Evolutionary conservation across 2,888 invertebrate genomes (phyloP).

Genomic region (Macroteleia sp.): DNA sequence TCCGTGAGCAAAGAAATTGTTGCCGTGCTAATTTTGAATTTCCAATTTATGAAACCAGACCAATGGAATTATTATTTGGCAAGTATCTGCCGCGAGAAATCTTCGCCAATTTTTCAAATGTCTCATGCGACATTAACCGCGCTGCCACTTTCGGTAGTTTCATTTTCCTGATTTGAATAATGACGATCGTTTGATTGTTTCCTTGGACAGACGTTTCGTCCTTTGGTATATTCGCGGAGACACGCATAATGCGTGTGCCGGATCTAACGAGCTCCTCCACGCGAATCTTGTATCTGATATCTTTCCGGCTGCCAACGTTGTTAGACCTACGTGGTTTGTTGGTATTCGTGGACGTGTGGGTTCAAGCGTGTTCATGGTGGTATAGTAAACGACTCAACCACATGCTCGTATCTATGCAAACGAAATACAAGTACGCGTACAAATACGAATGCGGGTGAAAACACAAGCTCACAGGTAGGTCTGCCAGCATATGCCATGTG

Average conservation of each 20-base stretch:
- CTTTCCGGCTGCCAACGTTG: constrained; percentile 36
- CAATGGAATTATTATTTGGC: too few relatives aligned
- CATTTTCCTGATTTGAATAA: constrained; percentile 28
- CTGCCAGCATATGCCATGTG: constrained; percentile 18
- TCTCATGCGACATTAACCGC: constrained; percentile 8
- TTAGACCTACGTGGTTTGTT: constrained; percentile 21
- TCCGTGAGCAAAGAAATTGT: too few relatives aligned
- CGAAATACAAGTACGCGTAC: background rate
- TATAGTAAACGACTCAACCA: too few relatives aligned
- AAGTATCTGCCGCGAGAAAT: too few relatives aligned
- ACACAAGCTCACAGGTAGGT: background rate
- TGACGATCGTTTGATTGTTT: constrained; percentile 29
- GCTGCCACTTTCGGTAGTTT: background rate
- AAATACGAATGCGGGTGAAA: background rate
- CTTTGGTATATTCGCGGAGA: constrained; percentile 72
- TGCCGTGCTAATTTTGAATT: too few relatives aligned
- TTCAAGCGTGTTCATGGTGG: background rate
- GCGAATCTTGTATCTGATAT: constrained; percentile 75
- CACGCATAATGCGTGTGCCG: constrained; percentile 81
- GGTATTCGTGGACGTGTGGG: background rate
- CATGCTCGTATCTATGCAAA: too few relatives aligned
- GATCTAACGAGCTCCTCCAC: constrained; percentile 79
- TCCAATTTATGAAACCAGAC: too few relatives aligned
- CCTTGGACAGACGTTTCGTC: constrained; percentile 7
- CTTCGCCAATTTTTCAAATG: constrained; percentile 18